Base-by-base conservation (phyloP, 2,797 vertebrate species). In the Phrynocephalus guinanensis region DNA sequence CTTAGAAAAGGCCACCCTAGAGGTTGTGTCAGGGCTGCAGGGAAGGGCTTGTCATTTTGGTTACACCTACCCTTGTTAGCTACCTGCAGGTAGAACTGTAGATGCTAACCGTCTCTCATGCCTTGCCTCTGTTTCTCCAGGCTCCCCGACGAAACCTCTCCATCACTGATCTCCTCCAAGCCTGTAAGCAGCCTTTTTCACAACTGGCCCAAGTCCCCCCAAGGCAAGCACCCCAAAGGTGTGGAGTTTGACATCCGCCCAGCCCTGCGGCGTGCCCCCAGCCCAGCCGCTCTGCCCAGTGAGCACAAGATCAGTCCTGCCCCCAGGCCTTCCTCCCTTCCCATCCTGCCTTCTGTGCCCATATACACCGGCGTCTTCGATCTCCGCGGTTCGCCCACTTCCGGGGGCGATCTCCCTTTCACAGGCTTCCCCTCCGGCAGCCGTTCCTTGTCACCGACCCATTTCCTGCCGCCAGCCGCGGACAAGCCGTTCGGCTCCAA, bases 401-500 rank as follows among this genome's bases (percentile, higher is more conserved):
- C 98, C 1, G 66, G 98, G 94, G 87, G 83, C 4, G 97, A 97
- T 18, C 97, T 97, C 82, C 95, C 97, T 70, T 98, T 98, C 96
- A 0, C 97, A 95, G 30, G 97, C 97, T 16, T 97, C 97, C 78
- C 97, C 95, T 63, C 93, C 95, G 90, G 90, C 88, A 91, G 87
- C 24, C 97, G 98, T 73, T 98, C 98, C 2, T 97, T 98, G n/a
- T 98, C 98, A 10, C 98, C 98, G 0, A 98, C 98, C 73, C 98
- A 98, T 92, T 98, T 98, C 94, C 96, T 98, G 56, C 95, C 96
- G 18, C 92, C 71, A 94, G 98, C 98, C 63, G 97, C 98, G 20
- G 97, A 98, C 50, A 99, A 99, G 91, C 98, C 98, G 0, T 99
- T 99, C 26, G 98, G 98, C n/a, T 97, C 98, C 77, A 99, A 99